phyloP scores from a whole-genome alignment of 2,888 invertebrate genomes.

The Caenorhabditis sp. region DNA sequence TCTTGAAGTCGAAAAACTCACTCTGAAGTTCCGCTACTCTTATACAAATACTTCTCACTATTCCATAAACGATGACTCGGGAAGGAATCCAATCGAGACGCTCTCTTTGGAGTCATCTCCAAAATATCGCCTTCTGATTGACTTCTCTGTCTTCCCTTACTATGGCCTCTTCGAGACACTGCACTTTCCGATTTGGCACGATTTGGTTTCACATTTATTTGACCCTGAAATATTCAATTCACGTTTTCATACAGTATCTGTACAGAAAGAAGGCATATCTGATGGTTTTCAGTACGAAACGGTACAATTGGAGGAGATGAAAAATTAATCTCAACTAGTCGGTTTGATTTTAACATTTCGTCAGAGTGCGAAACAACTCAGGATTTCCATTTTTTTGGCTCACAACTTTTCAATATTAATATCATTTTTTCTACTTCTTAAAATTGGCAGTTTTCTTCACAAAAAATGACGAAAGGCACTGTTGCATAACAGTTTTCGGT shows the following conservation, averaged over 20 bases:
- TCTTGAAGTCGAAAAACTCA: constrained; percentile 5
- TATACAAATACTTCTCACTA: constrained; percentile 56
- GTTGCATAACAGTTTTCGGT: too few species aligned
- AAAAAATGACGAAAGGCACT: too few species aligned
- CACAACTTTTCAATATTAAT: too few species aligned
- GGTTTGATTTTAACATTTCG: too few species aligned
- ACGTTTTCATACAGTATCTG: background rate
- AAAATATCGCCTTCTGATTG: constrained; percentile 47
- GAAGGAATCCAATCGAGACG: constrained; percentile 5
- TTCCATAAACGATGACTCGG: constrained; percentile 48
- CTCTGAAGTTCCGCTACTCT: constrained; percentile 49
- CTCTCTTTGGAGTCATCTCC: background rate
- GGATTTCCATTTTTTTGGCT: too few species aligned
- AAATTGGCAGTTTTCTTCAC: too few species aligned
- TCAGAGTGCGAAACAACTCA: too few species aligned
- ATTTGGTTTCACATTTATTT: constrained; percentile 35
- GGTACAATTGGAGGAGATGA: too few species aligned
- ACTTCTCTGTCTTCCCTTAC: constrained; percentile 37
- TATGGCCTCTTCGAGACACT: constrained; percentile 43
- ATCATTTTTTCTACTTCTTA: too few species aligned
- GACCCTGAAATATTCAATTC: constrained; percentile 34
- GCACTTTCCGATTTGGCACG: constrained; percentile 60
- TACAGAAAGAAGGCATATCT: too few species aligned
- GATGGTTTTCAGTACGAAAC: too few species aligned
- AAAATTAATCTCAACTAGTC: too few species aligned